A percentile compares a stretch with the other conserved stretches of the same genome.
Conservation (phyloP, 92 coral and sea anemone genomes). For the Metridium senile region DNA sequence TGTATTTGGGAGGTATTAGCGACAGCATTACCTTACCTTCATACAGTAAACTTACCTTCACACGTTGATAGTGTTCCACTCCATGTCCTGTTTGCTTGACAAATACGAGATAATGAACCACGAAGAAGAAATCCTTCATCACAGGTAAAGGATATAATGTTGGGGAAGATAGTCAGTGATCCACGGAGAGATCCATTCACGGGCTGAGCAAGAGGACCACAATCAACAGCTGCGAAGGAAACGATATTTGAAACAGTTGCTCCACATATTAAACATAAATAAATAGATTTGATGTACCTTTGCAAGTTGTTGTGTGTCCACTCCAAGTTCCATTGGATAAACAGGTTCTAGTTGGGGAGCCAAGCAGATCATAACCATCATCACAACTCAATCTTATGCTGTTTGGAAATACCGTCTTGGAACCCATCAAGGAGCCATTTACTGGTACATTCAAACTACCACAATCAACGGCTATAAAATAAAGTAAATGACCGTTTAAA, state of each 20-base stretch:
- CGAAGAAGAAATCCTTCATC: conserved; percentile 48
- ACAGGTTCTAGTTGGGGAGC: conserved; percentile 41
- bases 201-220: conserved; percentile 46
- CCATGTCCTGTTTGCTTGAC: conserved; percentile 57
- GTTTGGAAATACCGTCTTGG: conserved; percentile 44
- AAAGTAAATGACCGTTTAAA: too few species aligned
- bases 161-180: conserved; percentile 37
- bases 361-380: conserved; percentile 50
- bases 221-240: conserved; percentile 61
- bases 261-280: not conserved
- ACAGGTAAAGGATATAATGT: conserved; percentile 45
- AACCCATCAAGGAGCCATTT: conserved; percentile 45
- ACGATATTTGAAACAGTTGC: not conserved
- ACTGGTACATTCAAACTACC: conserved; percentile 38
- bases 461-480: conserved; percentile 37
- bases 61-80: conserved; percentile 46
- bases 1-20: not conserved
- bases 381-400: conserved; percentile 40
- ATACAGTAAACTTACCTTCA: conserved; percentile 35
- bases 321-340: conserved; percentile 41
- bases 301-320: conserved; percentile 31
- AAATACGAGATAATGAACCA: conserved; percentile 47
- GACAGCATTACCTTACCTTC: not conserved
- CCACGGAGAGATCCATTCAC: conserved; percentile 35
- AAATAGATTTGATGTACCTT: conserved; percentile 7